Percentiles rank a stretch among this genome's conserved stretches.
phyloP scores from a whole-genome alignment of 2,797 vertebrate genomes.

The Vultur gryphus region DNA sequence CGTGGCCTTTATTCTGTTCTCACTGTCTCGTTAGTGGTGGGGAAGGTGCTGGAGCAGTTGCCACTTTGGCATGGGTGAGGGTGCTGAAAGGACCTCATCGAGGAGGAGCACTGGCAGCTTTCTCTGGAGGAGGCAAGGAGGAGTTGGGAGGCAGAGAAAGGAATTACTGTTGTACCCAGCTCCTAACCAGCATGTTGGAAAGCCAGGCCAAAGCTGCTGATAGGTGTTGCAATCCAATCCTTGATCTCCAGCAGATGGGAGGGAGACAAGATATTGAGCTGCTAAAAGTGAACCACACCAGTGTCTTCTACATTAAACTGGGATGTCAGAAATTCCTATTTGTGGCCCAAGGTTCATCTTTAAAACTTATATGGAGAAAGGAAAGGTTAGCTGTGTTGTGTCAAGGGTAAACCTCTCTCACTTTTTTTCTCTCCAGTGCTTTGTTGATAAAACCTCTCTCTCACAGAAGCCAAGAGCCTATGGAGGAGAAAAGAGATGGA shows the following conservation, averaged over 20 bases:
- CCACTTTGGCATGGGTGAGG: background rate
- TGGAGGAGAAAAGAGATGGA: background rate
- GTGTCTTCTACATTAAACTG: background rate
- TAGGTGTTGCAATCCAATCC: background rate
- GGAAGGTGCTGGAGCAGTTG: background rate
- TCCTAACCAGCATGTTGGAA: background rate
- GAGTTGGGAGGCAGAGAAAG: background rate
- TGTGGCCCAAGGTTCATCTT: background rate
- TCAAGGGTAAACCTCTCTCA: background rate
- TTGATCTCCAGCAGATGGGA: background rate
- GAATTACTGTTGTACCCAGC: background rate
- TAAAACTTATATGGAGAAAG: background rate
- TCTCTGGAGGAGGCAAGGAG: background rate
- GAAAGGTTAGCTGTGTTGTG: background rate
- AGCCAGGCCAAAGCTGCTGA: background rate
- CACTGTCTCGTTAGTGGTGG: background rate
- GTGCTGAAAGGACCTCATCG: background rate
- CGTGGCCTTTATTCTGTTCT: background rate
- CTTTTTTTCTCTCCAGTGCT: background rate
- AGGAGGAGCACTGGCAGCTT: background rate
- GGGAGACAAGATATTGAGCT: background rate
- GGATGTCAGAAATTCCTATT: background rate
- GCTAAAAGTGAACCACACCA: background rate
- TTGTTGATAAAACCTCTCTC: background rate
- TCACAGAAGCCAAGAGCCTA: background rate